Base-by-base conservation (phyloP, 2,888 invertebrate species). In the Acrobeloides nanus region DNA sequence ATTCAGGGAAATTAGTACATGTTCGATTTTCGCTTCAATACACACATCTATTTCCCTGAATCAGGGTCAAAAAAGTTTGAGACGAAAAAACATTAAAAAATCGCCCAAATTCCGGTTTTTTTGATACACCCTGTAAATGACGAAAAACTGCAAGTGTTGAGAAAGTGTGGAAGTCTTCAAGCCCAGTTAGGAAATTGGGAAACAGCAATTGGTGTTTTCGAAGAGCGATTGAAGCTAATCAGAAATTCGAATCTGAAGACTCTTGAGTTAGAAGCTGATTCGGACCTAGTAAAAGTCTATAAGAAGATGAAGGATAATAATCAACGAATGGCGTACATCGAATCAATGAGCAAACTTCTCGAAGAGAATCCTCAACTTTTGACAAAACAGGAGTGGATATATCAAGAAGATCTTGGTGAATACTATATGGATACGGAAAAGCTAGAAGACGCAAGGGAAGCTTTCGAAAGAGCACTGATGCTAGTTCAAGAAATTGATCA, bases 401-500 rank as follows among this genome's bases (percentile, higher is more conserved):
- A 40, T 26, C 24, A 35, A 12, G 41, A 42, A 20, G 51, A 50
- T 29, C 23, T 51, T 4, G 51, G 41, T 10, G 24, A 51, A 20
- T 37, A 50, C n/a, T 33, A 43, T 18, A 24, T 34, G 10, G 51
- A 51, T 24, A 15, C 23, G 8, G 38, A 18, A 24, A 33, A 51
- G 24, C 33, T 33, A 26, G 51, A 50, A 15, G 44, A 39, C 4
- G 51, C 51, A 6, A 26, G 27, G 20, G 41, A 37, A 12, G 17
- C 23, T n/a, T 33, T 40, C 29, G 51, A 51, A 35, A 33, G 38
- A 18, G 41, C 49, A n/a, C 20, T 51, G 4, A 51, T 51, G 34
- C 31, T 53, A 5, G 51, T 51, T 4, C 51, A 51, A 21, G 51
- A 51, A 34, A 27, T 53, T 23, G 52, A 43, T n/a, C 24, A 42